A percentile compares a stretch with the other conserved stretches of the same genome.
phyloP scores from a whole-genome alignment of 1,140 invertebrate species.

The Drosophila leontia region DNA sequence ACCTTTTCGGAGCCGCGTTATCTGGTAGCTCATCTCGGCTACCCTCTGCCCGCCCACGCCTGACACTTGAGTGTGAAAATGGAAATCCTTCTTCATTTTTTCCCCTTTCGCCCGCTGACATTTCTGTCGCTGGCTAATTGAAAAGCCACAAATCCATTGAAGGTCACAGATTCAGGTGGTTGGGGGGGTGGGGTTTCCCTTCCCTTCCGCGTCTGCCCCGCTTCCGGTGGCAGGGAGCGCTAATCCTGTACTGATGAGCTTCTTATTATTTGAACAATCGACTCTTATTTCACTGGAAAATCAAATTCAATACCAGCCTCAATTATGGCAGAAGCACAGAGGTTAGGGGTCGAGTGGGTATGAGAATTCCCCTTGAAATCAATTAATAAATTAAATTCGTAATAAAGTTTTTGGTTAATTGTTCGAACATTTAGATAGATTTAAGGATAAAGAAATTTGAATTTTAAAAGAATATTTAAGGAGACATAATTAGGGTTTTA shows the following conservation, averaged over 20 bases:
- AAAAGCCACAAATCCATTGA: slow-evolving; percentile 40
- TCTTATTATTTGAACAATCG: slow-evolving; percentile 18
- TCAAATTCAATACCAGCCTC: slow-evolving; percentile 2
- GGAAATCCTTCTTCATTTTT: slow-evolving; percentile 30
- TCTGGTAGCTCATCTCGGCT: slow-evolving; percentile 17
- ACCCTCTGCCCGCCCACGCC: background rate
- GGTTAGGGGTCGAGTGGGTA: background rate
- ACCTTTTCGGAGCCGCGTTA: slow-evolving; percentile 13
- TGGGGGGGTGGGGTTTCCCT: background rate
- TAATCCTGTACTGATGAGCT: slow-evolving; percentile 17
- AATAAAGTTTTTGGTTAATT: too few relatives aligned
- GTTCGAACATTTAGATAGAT: too few relatives aligned
- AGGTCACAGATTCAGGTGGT: slow-evolving; percentile 6
- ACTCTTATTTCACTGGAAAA: slow-evolving; percentile 15
- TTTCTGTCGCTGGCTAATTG: slow-evolving; percentile 37
- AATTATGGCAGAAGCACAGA: slow-evolving; percentile 3
- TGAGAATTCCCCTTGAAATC: background rate
- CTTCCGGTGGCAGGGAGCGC: slow-evolving; percentile 2
- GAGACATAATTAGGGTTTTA: too few relatives aligned
- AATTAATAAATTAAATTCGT: slow-evolving; percentile 8
- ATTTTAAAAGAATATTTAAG: too few relatives aligned
- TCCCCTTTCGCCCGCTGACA: slow-evolving; percentile 6
- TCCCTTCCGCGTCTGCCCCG: background rate
- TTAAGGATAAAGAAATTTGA: background rate
- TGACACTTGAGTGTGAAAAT: slow-evolving; percentile 43